Evolutionary conservation across 2,888 invertebrate species (phyloP), one percentile per base, ranked within the genome.

Genomic region (Psococerastis gibbosa): DNA sequence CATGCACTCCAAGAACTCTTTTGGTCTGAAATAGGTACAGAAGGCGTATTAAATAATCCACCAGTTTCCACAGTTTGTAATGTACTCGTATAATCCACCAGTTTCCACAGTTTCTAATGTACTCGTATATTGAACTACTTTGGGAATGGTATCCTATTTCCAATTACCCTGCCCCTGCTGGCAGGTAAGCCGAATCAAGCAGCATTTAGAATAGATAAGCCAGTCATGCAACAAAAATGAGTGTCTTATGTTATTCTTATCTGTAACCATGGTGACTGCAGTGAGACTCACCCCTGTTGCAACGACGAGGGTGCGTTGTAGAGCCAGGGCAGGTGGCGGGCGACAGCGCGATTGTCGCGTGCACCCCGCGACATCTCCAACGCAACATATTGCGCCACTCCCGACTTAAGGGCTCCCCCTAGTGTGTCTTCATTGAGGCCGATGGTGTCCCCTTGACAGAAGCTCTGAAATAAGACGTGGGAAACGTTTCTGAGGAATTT

Each of bases 321-420:
- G 0, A 95, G 69, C 92, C 94, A 95, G 0, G 95, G 94, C 49
- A 92, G 68, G 59, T 82, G 83, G 50, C 83, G 68, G 2, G 74
- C 70, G 31, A 87, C 76, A 1, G 83, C 78, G 56, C 82, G 69
- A 58, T 80, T 80, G 57, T 92, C 92, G 43, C 88, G 68, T 17
- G 73, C 74, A 44, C 85, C 88, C 45, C 87, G 67, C 0, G 89
- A 85, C 57, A 98, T 80, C 66, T 98, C 97, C 58, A 95, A 66
- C 1, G 97, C 91, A 43, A 95, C 71, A 61, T 82, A 87, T 60
- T 88, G 87, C 0, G 95, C 89, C 35, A 97, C 75, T 18, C 89
- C 92, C 33, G 94, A 91, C 64, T 98, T 98, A 43, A 99, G 71
- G 42, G 91, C 84, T 1, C 94, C 94, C 1, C 97, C 97, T 20